A percentile compares a stretch with the other conserved stretches of the same genome.
Conservation (phyloP, 2,888 invertebrate genomes). For the Idaea dimidiata region DNA sequence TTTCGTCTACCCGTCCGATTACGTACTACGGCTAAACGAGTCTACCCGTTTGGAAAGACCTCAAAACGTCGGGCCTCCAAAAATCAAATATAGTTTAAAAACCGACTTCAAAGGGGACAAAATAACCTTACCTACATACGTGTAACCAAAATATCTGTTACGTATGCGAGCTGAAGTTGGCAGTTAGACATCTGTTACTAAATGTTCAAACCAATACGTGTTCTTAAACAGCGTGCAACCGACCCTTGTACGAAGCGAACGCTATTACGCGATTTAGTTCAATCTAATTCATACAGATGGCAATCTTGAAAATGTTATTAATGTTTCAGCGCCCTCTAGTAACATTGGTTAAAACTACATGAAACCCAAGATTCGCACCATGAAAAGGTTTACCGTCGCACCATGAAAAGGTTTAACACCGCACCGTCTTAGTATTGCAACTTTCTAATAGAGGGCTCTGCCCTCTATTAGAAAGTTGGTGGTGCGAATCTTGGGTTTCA, state of each 20-base stretch:
- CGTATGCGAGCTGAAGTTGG: no score
- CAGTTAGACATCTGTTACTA: not conserved
- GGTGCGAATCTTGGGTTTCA: no score
- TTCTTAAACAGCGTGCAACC: not conserved
- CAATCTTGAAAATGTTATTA: conserved; percentile 5
- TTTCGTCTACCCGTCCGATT: no score
- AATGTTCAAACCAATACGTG: not conserved
- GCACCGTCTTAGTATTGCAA: conserved; percentile 1
- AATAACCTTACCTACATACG: no score
- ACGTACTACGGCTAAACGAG: no score
- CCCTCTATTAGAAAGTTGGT: no score
- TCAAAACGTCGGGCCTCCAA: no score
- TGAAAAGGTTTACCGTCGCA: not conserved
- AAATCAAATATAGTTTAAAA: no score
- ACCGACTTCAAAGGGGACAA: no score
- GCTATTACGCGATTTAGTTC: not conserved
- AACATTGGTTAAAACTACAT: not conserved
- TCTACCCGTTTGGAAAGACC: no score
- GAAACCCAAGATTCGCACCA: not conserved
- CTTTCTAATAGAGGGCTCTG: conserved; percentile 1
- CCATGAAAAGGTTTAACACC: not conserved
- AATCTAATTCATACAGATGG: conserved; percentile 12
- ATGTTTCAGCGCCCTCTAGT: not conserved
- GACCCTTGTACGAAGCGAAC: not conserved
- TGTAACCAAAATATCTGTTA: no score